Percentiles rank a stretch among this genome's conserved stretches.
Conservation (phyloP, 2,113 vertebrate genomes). For the Grus americana region DNA sequence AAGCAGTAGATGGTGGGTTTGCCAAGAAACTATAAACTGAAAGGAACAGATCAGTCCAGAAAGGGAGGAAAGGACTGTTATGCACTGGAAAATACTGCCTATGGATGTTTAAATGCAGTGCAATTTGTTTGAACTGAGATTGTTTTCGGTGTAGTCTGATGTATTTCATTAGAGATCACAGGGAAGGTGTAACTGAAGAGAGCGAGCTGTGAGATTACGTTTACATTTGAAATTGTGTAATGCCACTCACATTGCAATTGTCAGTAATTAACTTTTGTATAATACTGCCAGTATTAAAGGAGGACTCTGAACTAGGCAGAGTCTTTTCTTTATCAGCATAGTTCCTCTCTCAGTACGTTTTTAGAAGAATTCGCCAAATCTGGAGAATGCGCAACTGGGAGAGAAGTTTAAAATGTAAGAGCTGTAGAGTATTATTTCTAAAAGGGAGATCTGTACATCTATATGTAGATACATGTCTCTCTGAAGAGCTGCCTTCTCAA, state of each 20-base stretch:
- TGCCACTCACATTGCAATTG: conserved; percentile 16
- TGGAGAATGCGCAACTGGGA: conserved; percentile 16
- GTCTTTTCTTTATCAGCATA: not conserved
- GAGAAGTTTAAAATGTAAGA: conserved; percentile 52
- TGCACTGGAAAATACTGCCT: conserved; percentile 33
- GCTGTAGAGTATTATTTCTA: not conserved
- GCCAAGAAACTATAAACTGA: conserved; percentile 79
- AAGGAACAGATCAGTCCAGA: conserved; percentile 75
- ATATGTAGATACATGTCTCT: not conserved
- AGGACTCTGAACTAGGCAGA: not conserved
- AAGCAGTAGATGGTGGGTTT: conserved; percentile 75
- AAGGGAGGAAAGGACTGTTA: conserved; percentile 64
- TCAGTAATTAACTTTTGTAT: conserved; percentile 57
- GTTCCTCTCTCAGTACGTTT: not conserved
- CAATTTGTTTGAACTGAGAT: conserved; percentile 36
- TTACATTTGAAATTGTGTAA: conserved; percentile 40
- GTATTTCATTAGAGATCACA: conserved; percentile 52
- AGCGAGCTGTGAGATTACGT: conserved; percentile 46
- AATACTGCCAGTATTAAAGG: not conserved
- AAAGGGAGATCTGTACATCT: not conserved
- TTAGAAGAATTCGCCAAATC: not conserved
- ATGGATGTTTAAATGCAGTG: conserved; percentile 55
- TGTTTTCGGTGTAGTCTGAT: conserved; percentile 31
- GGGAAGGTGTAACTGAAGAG: conserved; percentile 15
- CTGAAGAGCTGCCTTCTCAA: conserved; percentile 52